Evolutionary conservation across 2,888 invertebrate genomes (phyloP).

Genomic region (Zhengitettix transpicula): DNA sequence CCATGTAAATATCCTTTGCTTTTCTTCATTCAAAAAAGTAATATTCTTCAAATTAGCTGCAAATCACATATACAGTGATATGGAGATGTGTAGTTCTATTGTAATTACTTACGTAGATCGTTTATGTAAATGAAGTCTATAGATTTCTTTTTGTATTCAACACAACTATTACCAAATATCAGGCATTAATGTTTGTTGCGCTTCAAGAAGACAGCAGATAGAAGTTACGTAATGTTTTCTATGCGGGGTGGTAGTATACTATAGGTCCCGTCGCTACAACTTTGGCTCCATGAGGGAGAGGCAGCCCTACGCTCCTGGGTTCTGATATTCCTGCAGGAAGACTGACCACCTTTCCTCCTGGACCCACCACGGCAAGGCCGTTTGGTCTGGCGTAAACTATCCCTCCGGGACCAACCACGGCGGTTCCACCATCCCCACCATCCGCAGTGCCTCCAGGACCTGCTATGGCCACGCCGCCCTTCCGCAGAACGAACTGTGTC

Average conservation of each 20-base stretch:
- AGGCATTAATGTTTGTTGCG: too few relatives aligned
- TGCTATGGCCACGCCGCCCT: slow-evolving; percentile 64
- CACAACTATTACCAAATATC: too few relatives aligned
- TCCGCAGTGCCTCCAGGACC: slow-evolving; percentile 70
- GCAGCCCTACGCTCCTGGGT: not conserved
- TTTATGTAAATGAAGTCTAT: too few relatives aligned
- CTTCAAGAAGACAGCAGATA: too few relatives aligned
- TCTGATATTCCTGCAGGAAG: slow-evolving; percentile 4
- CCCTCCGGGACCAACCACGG: slow-evolving; percentile 64
- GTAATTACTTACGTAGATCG: too few relatives aligned
- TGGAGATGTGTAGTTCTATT: too few relatives aligned
- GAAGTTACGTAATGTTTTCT: not conserved
- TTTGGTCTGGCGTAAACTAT: slow-evolving; percentile 58
- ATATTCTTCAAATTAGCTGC: too few relatives aligned
- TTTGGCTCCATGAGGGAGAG: slow-evolving; percentile 40
- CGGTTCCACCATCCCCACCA: slow-evolving; percentile 62
- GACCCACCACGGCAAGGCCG: slow-evolving; percentile 58
- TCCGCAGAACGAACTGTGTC: slow-evolving; percentile 14
- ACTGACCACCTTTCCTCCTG: slow-evolving; percentile 48
- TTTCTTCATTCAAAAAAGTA: too few relatives aligned
- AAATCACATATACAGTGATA: too few relatives aligned
- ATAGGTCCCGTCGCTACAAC: slow-evolving; percentile 58
- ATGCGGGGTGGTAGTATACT: slow-evolving; percentile 39
- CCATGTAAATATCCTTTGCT: too few relatives aligned
- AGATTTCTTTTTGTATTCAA: too few relatives aligned